Conservation (phyloP, 2,113 vertebrate species). For the Pseudopodoces humilis region DNA sequence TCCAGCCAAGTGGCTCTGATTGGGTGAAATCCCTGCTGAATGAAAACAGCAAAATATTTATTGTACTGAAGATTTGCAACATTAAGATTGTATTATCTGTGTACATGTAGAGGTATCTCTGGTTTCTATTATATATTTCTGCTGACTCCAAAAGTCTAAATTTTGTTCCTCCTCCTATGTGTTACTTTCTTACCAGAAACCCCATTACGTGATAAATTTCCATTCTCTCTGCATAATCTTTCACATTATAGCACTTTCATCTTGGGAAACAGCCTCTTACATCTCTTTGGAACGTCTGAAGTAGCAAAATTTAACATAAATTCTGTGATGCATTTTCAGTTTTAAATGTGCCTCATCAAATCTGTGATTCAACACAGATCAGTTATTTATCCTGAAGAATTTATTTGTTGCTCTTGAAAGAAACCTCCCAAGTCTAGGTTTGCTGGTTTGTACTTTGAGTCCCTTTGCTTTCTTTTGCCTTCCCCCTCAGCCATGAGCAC, state of each 20-base stretch:
- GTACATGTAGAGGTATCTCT: neutral
- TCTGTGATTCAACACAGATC: neutral
- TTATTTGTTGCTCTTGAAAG: neutral
- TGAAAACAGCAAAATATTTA: neutral
- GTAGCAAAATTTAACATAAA: neutral
- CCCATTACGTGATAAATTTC: neutral
- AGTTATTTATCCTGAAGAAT: neutral
- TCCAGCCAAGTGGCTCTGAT: neutral
- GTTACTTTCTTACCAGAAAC: neutral
- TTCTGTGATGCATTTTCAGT: neutral
- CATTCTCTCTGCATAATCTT: neutral
- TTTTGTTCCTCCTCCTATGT: neutral
- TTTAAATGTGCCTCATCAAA: neutral
- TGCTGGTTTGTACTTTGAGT: neutral
- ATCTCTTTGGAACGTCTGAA: neutral
- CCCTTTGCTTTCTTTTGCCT: neutral
- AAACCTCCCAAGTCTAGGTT: neutral
- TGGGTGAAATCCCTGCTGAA: neutral
- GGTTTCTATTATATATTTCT: neutral
- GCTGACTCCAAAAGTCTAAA: neutral
- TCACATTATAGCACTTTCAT: neutral
- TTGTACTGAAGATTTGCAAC: neutral
- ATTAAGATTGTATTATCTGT: neutral
- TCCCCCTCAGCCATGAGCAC: neutral
- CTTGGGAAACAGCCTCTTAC: neutral